A percentile compares a stretch with the other conserved stretches of the same genome.
Conservation (phyloP, 2,888 invertebrate genomes). For the Drosophila vallismaia region DNA sequence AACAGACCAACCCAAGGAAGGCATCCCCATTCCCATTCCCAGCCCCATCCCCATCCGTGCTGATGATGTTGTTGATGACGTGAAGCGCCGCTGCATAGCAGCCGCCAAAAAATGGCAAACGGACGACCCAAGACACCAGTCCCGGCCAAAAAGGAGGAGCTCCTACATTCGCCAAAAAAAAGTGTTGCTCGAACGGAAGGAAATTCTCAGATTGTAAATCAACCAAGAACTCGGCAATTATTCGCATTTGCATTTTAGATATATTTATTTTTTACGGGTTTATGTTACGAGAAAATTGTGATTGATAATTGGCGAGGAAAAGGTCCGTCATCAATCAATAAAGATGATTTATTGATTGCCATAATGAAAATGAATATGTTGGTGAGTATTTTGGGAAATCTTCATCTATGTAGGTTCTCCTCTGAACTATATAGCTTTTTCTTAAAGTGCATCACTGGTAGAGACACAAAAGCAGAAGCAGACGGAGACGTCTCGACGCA, state of each 20-base stretch:
- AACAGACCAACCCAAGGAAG: slow-evolving; percentile 53
- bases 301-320: neutral
- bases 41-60: slow-evolving; percentile 34
- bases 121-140: slow-evolving; percentile 48
- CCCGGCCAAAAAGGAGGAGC: slow-evolving; percentile 20
- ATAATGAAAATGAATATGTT: neutral
- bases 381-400: neutral
- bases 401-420: neutral
- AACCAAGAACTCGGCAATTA: neutral
- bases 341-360: neutral
- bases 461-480: slow-evolving; percentile 32
- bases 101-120: slow-evolving; percentile 62
- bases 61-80: slow-evolving; percentile 77
- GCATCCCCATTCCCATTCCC: slow-evolving; percentile 5
- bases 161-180: slow-evolving; percentile 10
- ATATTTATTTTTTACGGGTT: neutral
- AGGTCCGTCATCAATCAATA: neutral
- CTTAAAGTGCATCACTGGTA: slow-evolving; percentile 19
- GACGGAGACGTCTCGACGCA: slow-evolving; percentile 56
- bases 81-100: slow-evolving; percentile 60
- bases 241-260: neutral
- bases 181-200: neutral
- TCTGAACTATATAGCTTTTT: slow-evolving; percentile 2
- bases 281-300: neutral
- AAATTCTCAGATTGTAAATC: slow-evolving; percentile 2